Evolutionary conservation across 2,113 vertebrate species (phyloP), one percentile per base, ranked within the genome.

Genomic region (Phasianus colchicus): DNA sequence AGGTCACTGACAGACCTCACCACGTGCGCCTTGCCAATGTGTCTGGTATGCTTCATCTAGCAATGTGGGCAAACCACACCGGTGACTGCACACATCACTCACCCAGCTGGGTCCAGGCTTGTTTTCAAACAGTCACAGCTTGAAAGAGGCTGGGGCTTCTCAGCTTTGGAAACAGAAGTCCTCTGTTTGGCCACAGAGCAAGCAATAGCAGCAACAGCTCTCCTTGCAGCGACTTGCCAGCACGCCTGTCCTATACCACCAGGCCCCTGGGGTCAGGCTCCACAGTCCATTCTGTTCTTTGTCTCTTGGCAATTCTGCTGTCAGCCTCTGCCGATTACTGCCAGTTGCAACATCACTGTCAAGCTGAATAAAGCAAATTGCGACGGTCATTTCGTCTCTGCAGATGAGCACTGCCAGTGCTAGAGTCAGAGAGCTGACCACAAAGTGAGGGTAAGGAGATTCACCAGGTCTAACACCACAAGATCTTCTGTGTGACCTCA

Each of bases 11-110:
- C 2, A 1, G 65, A 47, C 61, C 78, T 79, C 0, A 0, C 52
- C 66, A 54, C 0, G 0, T 29, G 71, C 11, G 19, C 71, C 61
- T 60, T 0, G 0, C 0, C 47, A 43, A n/a, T 54, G 13, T 60
- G 43, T 47, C 66, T 67, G 54, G 20, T 34, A 50, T 22, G 78
- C 88, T 64, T 67, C 3, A 69, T n/a, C 43, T 76, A 71, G 81
- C 73, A 32, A 48, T 19, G 43, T 25, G 66, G 81, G 63, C 81
- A 80, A 84, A 76, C 69, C 8, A 13, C 82, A 40, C 11, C 1
- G 0, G 2, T 29, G 74, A 69, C 74, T 71, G 55, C 14, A 3
- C 0, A 3, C 54, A 42, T 63, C 69, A 30, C 75, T 77, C 82
- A 18, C 45, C 36, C 67, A 76, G 6, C 72, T n/a, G 64, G 42